Percentiles rank a stretch among this genome's conserved stretches.
These are phyloP conservation scores for Picathartes gymnocephalus DNA, from an alignment of 2,113 vertebrate species.

Conservation along the genomic window DNA sequence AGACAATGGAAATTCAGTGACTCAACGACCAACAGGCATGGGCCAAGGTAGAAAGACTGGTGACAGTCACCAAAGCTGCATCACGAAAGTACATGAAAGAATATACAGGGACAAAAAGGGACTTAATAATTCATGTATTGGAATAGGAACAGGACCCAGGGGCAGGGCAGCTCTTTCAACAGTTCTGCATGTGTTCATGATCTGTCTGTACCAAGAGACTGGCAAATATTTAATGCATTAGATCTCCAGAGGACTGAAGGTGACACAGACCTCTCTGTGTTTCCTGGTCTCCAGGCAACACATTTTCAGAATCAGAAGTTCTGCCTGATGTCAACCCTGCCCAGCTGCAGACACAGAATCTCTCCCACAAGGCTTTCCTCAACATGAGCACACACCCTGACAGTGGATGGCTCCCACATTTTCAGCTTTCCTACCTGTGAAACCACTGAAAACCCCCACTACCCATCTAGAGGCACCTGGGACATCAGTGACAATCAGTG, in stretches of 20 bases:
- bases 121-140: neutral
- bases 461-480: neutral
- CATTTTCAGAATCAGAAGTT: neutral
- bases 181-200: neutral
- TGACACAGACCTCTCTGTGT: neutral
- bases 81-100: neutral
- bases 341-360: neutral
- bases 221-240: neutral
- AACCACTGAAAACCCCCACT: neutral
- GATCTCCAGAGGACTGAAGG: neutral
- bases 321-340: neutral
- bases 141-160: neutral
- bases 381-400: fast-evolving
- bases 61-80: neutral
- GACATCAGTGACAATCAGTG: fast-evolving
- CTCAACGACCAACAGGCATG: neutral
- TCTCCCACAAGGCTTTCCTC: neutral
- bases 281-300: neutral
- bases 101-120: neutral
- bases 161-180: neutral
- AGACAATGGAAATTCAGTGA: neutral
- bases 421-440: neutral
- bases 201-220: neutral
- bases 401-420: fast-evolving
- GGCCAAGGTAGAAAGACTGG: neutral